Base-by-base conservation (phyloP, 2,797 vertebrate genomes). In the Oreortyx pictus region DNA sequence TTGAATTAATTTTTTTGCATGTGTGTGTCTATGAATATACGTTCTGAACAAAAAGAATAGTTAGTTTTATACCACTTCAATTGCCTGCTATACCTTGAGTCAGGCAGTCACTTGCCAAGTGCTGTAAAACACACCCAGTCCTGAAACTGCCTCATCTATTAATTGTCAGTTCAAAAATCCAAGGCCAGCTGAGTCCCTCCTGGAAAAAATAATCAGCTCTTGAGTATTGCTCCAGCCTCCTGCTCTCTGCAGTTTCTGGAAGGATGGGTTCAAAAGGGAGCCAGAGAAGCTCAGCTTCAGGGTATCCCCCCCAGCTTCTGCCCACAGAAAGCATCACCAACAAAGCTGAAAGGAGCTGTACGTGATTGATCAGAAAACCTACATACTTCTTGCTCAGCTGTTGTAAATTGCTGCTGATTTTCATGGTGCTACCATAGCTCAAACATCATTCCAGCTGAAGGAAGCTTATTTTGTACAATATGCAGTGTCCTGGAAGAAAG, bases 131-230 rank as follows among this genome's bases (percentile, higher is more conserved):
- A 86, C 44, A 77, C 20, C 14, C 64, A 35, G 61, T 57, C 47
- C 72, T 76, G 46, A 88, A 92, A 90, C 49, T 80, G 77, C 64
- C 72, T 64, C 75, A 61, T 73, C 44, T 86, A 74, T 93, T 89
- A 88, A 79, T 46, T 57, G 67, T 14, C 78, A 84, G 20, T 11
- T 73, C 71, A 84, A 92, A 92, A 94, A 92, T 74, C 70, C 77
- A 85, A 87, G 61, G 54, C 73, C 52, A 96, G 76, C 81, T 0
- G 1, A 88, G 64, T 9, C 22, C 41, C 20, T 78, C 56, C 57
- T 60, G 68, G 43, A 49, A 91, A 86, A 41, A 89, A 91, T 43
- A 83, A 59, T 89, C 52, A 65, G 11, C 49, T 9, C 19, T 41
- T 0, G 0, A 74, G 24, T 61, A 79, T 18, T 76, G 41, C 71